Evolutionary conservation across 2,113 vertebrate species (phyloP).

Genomic region (Pelvicachromis taeniatus): DNA sequence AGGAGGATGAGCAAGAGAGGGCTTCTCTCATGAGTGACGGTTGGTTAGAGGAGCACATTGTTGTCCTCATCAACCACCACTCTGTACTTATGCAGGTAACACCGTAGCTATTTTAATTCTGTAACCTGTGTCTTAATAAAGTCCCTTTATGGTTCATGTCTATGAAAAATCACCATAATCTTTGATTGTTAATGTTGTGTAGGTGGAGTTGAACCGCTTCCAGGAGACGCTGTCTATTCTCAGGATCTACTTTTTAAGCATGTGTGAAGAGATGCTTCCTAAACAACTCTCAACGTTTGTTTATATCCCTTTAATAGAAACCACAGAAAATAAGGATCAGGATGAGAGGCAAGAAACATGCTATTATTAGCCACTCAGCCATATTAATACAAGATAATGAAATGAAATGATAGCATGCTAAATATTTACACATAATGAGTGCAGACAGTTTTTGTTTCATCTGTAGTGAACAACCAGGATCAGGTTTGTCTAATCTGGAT

Average conservation of each 20-base stretch:
- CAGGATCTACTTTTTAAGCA: slow-evolving; percentile 82
- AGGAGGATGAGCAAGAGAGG: slow-evolving; percentile 80
- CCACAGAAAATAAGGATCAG: not conserved
- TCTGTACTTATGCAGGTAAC: slow-evolving; percentile 86
- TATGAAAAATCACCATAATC: not conserved
- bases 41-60: slow-evolving; percentile 79
- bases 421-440: not conserved
- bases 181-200: not conserved
- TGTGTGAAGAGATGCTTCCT: slow-evolving; percentile 69
- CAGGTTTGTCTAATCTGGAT: not conserved
- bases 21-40: slow-evolving; percentile 66
- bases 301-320: slow-evolving; percentile 73
- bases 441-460: not conserved
- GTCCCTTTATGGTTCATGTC: not conserved
- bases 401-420: not conserved
- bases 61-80: slow-evolving; percentile 80
- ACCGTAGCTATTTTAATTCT: not conserved
- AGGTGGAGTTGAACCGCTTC: slow-evolving; percentile 88
- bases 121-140: not conserved
- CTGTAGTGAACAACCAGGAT: not conserved
- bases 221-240: slow-evolving; percentile 81
- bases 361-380: not conserved
- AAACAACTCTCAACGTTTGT: slow-evolving; percentile 53
- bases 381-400: not conserved
- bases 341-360: slow-evolving; percentile 11